Evolutionary conservation across 2,888 invertebrate genomes (phyloP), one percentile per base, ranked within the genome.

Genomic region (Hypena proboscidalis): DNA sequence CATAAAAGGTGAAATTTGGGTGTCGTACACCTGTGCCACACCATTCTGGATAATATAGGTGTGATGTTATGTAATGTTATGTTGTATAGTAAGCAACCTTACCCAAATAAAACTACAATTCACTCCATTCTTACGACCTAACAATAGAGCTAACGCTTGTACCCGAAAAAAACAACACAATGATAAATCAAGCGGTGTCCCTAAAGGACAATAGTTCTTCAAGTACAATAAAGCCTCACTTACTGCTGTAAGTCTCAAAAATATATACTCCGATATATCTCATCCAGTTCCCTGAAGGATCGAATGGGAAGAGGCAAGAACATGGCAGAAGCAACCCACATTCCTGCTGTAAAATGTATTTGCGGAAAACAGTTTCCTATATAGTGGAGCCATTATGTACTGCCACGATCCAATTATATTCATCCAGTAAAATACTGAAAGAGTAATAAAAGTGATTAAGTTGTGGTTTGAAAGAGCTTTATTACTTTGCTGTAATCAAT

Each of bases 241-340:
- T 67, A 84, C 84, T 70, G 31, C 69, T 64, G 45, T 74, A 80
- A 22, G 39, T 46, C 52, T 84, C 72, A 48, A 80, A 77, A 8
- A 64, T 36, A 56, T 84, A 85, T 9, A 72, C 61, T 9, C 43
- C 44, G 25, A 76, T 52, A 62, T 85, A 85, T 48, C 56, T 63
- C 5, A 49, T 17, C 81, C 77, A 80, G 54, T 58, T 71, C 41
- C 62, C 58, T 1, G 50, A 54, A 3, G 74, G 67, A 51, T 80
- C 70, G 45, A 77, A 82, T 0, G 81, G 83, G 23, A 73, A 78
- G 1, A 66, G 67, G 44, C 74, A 76, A 14, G 64, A 64, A 22
- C 80, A 78, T 3, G 80, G 80, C 0, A 83, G 50, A n/a, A 63
- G 37, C 9, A 75, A 45, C 13, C 63, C 66, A 20, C 41, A 53